These are phyloP conservation scores for Abscondita cerata DNA, from an alignment of 2,888 invertebrate genomes.

Conservation along the genomic window DNA sequence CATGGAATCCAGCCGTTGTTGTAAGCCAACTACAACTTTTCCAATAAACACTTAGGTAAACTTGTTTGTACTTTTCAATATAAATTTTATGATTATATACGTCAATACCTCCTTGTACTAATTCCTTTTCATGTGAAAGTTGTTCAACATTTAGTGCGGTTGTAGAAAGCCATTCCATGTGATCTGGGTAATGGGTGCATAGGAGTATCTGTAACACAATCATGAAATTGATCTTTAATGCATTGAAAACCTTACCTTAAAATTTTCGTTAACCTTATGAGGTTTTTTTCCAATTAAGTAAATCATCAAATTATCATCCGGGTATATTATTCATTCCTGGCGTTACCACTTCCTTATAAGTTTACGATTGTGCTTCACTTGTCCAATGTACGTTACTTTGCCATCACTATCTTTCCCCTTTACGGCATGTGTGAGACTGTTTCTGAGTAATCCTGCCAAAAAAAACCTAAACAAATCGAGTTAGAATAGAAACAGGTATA, in stretches of 20 bases:
- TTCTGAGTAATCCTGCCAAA: neutral
- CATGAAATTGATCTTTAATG: neutral
- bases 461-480: neutral
- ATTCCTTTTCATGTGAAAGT: neutral
- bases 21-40: too few species aligned
- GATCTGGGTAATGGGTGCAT: neutral
- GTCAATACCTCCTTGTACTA: neutral
- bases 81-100: neutral
- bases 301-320: neutral
- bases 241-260: neutral
- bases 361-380: neutral
- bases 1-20: too few species aligned
- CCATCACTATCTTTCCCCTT: neutral
- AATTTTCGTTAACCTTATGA: neutral
- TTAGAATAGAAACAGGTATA: too few species aligned
- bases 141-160: neutral
- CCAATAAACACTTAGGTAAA: too few species aligned
- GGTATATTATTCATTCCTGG: conserved; percentile 1
- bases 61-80: neutral
- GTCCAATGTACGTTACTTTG: neutral
- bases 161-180: conserved; percentile 2
- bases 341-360: neutral
- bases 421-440: neutral
- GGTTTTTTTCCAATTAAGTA: neutral
- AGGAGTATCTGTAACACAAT: neutral